Conservation (phyloP, 2,797 vertebrate species). For the Micromesistius poutassou region DNA sequence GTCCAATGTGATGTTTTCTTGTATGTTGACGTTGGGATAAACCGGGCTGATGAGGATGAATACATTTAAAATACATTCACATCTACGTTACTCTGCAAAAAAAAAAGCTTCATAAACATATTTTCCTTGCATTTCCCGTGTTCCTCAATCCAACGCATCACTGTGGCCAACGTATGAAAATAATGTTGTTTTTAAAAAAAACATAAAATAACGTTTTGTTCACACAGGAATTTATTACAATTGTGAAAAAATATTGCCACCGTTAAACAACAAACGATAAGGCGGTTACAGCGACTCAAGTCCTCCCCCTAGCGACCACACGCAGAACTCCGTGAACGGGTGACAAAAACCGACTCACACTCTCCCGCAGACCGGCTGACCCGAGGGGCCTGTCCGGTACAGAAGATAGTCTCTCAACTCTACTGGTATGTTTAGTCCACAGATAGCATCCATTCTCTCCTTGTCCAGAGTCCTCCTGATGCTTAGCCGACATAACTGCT, state of each 20-base stretch:
- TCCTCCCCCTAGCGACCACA: constrained; percentile 44
- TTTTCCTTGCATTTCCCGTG: not conserved
- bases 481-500: constrained; percentile 79
- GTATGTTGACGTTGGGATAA: not conserved
- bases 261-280: not conserved
- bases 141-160: not conserved
- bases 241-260: constrained; percentile 2
- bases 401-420: constrained; percentile 75
- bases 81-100: not conserved
- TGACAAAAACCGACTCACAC: not conserved
- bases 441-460: constrained; percentile 70
- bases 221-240: not conserved
- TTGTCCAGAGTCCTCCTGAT: constrained; percentile 79
- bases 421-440: constrained; percentile 70
- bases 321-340: not conserved
- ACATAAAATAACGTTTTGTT: not conserved
- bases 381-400: constrained; percentile 31
- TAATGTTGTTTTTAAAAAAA: not conserved
- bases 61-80: not conserved
- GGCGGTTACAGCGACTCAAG: constrained; percentile 40
- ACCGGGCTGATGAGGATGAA: not conserved
- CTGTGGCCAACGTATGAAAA: not conserved
- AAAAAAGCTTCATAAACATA: not conserved
- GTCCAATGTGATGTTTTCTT: not conserved
- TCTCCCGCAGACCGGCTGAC: constrained; percentile 3